phyloP scores from a whole-genome alignment of 2,888 invertebrate genomes.

The Campoletis raptor region DNA sequence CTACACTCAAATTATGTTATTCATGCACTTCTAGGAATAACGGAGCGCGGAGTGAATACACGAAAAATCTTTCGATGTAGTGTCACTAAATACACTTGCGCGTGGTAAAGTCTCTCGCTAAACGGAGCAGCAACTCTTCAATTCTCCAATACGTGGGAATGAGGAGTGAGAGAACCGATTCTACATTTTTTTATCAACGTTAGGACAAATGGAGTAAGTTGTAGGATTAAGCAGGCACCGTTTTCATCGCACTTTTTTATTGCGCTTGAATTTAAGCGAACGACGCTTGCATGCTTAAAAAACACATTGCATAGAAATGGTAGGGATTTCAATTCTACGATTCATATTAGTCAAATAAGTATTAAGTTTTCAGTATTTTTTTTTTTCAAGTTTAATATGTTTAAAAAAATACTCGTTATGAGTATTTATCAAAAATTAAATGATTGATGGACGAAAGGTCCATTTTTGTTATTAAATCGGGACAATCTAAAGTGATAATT shows the following conservation, averaged over 20 bases:
- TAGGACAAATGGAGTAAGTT: neutral
- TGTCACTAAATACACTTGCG: neutral
- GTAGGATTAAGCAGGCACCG: neutral
- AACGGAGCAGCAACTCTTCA: neutral
- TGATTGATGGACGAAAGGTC: too few species aligned
- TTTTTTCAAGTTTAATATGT: neutral
- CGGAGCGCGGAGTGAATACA: neutral
- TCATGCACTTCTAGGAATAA: neutral
- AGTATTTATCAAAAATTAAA: too few species aligned
- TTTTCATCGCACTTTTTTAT: neutral
- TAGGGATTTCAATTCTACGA: neutral
- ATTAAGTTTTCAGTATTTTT: neutral
- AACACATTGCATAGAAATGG: neutral
- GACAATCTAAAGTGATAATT: too few species aligned
- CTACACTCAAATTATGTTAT: neutral
- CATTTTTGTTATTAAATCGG: too few species aligned
- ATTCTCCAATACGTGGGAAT: neutral
- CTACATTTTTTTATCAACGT: neutral
- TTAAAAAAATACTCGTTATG: too few species aligned
- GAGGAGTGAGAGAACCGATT: neutral
- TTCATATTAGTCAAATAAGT: neutral
- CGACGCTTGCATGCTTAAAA: neutral
- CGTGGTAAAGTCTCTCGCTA: neutral
- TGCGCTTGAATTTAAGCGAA: neutral
- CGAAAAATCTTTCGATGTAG: neutral